These are phyloP conservation scores for Pteromalus puparum DNA, from an alignment of 1,140 invertebrate genomes.

Conservation along the genomic window DNA sequence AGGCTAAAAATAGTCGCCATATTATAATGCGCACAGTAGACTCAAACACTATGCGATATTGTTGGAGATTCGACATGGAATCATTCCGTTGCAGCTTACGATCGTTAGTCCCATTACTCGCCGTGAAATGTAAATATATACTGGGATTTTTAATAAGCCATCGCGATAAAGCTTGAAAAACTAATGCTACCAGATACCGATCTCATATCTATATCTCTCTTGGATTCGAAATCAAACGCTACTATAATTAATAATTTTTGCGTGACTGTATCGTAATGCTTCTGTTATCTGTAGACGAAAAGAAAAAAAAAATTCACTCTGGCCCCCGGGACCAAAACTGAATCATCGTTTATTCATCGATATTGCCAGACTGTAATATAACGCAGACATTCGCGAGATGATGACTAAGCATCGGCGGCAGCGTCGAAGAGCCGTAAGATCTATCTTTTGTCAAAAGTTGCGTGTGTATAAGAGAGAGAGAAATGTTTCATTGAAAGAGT, in stretches of 20 bases:
- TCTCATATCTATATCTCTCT: not conserved
- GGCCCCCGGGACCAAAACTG: not conserved
- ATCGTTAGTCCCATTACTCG: not conserved
- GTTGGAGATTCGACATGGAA: not conserved
- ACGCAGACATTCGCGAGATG: not conserved
- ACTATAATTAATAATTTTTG: not conserved
- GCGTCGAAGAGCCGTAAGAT: not conserved
- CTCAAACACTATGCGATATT: not conserved
- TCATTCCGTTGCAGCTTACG: no score
- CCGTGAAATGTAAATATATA: not conserved
- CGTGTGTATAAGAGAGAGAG: not conserved
- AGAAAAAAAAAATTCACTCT: not conserved
- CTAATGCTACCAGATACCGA: not conserved
- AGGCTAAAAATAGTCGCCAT: not conserved
- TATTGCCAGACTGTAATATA: not conserved
- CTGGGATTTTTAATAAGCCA: not conserved
- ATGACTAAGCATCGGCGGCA: not conserved
- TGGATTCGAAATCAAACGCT: not conserved
- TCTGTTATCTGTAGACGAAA: not conserved
- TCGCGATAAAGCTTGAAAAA: not conserved
- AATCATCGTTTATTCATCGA: constrained; percentile 18
- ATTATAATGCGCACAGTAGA: no score
- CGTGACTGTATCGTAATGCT: not conserved
- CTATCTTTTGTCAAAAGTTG: constrained; percentile 1
- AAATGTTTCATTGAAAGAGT: not conserved